Evolutionary conservation across 2,888 invertebrate species (phyloP), one percentile per base, ranked within the genome.

Genomic region (Latrodectus elegans): DNA sequence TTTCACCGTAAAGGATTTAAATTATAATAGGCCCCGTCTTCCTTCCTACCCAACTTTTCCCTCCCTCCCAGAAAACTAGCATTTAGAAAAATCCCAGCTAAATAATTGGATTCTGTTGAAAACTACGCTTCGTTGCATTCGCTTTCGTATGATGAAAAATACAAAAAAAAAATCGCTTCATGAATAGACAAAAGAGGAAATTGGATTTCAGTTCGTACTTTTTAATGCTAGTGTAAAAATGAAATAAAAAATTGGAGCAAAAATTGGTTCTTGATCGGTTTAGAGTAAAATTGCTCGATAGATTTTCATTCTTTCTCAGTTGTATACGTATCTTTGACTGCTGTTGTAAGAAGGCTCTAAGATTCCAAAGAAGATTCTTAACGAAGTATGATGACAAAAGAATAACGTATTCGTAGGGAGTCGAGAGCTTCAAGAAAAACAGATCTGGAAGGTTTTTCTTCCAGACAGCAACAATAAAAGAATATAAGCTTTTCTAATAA

Each of bases 71-170:
- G n/a, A 60, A 76, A 76, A 72, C 83, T 72, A 72, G 76, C 84
- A 84, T 77, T 84, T 84, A 84, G 71, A 77, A 38, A 72, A 82
- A 84, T 84, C 84, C 84, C 77, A 65, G 84, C 84, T 84, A 84
- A 84, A 84, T 84, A 84, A 84, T 84, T 84, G 84, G 84, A 84
- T 84, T 84, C 84, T 77, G 77, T 71, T 77, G 77, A 77, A 70
- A 77, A 77, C 70, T 65, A 65, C 52, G 84, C 77, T 65, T 72
- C 77, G 76, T 15, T 64, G 71, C 22, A 64, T 71, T 70, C 77
- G 76, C 77, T 65, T 49, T 60, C n/a, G 60, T 15, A n/a, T 60
- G n/a, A 60, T 15, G 60, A 60, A 60, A 60, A 60, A 60, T 15
- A 10, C 6, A 60, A 60, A 70, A 76, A 75, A n/a, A 65, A 49